Base-by-base conservation (phyloP, 2,113 vertebrate species). In the Sinosuthora webbiana region DNA sequence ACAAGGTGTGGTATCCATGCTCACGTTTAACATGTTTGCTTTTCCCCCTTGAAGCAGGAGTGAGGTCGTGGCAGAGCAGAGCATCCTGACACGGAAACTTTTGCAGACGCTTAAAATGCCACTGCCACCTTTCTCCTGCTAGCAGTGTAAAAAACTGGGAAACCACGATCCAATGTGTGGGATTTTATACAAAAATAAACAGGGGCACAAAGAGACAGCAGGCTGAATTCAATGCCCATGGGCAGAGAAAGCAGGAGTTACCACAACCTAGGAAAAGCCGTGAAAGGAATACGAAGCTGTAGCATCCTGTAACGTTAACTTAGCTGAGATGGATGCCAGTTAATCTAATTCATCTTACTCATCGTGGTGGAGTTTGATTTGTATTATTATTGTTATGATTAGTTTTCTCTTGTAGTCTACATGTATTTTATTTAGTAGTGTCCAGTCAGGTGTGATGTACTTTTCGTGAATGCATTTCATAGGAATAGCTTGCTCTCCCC, bases 1-100 rank as follows among this genome's bases (percentile, higher is more conserved):
- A 23, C 21, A 20, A 28, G 25, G 30, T n/a, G 39, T 27, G 31
- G 9, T 25, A 3, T 28, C 71, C 39, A 2, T 62, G 45, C 49
- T 62, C 2, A 0, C 2, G 13, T 73, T 77, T 23, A 19, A 4
- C 20, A 4, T 6, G 2, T 47, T 52, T 44, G 37, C 50, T 45
- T 9, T 12, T 86, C 55, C 15, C 3, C 17, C 59, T 50, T 7
- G 37, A 7, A 27, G 7, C 33, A 28, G 31, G 37, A 37, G 7
- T 11, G 30, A 23, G 33, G 24, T 60, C 1, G 0, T 56, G 37
- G 22, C 49, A 76, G 44, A 57, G 41, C 23, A 59, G 33, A 64
- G n/a, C 17, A 8, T 73, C 49, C 60, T 59, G 33, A 13, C 33
- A 2, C 15, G 16, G 39, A 24, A 68, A 28, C 21, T 81, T 64